Conservation (phyloP, 1,140 invertebrate species). For the Daktulosphaira vitifoliae region DNA sequence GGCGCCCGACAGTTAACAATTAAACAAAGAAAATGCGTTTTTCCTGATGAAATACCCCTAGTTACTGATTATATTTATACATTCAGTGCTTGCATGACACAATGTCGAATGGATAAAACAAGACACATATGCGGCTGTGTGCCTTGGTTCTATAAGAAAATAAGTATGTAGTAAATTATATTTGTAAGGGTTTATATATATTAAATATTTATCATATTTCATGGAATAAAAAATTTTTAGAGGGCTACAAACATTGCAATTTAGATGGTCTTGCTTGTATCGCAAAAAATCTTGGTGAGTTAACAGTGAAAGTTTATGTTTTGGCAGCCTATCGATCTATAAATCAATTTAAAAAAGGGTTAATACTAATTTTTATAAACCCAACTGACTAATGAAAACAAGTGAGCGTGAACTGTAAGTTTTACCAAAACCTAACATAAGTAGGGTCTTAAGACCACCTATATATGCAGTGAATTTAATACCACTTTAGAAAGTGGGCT, state of each 20-base stretch:
- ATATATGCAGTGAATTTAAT: no score
- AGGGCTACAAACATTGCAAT: constrained; percentile 28
- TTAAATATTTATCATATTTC: not conserved
- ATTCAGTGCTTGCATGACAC: constrained; percentile 57
- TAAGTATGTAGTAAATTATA: constrained; percentile 34
- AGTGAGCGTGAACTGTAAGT: no score
- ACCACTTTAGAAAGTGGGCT: no score
- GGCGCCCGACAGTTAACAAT: constrained; percentile 57
- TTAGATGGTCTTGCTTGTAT: constrained; percentile 24
- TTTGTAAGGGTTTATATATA: no score
- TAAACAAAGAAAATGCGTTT: constrained; percentile 57
- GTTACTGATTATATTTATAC: constrained; percentile 53
- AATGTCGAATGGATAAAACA: constrained; percentile 56
- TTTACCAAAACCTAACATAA: no score
- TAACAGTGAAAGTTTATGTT: no score
- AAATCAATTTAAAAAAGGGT: no score
- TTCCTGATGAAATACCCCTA: constrained; percentile 53
- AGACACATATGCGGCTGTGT: constrained; percentile 55
- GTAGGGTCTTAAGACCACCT: no score
- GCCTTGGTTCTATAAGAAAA: constrained; percentile 54
- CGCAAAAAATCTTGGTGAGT: constrained; percentile 20
- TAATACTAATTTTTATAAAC: no score
- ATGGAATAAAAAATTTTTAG: constrained; percentile 14
- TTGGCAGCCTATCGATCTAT: no score
- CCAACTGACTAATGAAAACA: no score